A percentile compares a stretch with the other conserved stretches of the same genome.
phyloP scores from a whole-genome alignment of 2,113 vertebrate species.

The Leptobrachium leishanense region DNA sequence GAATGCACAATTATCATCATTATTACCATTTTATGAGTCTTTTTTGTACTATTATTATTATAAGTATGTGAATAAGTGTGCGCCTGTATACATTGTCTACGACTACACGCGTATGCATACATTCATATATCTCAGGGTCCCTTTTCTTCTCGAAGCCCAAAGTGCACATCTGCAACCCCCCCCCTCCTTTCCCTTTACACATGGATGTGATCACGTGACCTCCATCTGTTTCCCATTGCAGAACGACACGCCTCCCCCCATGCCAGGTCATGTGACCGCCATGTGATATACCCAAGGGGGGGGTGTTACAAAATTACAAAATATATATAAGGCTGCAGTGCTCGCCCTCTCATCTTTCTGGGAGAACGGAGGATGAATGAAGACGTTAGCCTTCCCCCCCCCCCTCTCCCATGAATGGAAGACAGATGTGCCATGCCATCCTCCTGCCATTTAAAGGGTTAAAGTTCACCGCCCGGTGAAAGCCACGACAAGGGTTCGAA shows the following conservation, averaged over 20 bases:
- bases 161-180: background rate
- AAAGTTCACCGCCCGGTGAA: no score
- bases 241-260: background rate
- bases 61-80: background rate
- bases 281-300: constrained; percentile 30
- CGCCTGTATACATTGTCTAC: background rate
- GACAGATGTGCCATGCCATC: no score
- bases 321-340: no score
- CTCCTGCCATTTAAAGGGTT: no score
- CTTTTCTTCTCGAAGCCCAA: background rate
- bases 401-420: no score
- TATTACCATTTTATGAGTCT: no score
- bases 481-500: no score
- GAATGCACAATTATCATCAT: no score
- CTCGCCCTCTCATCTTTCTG: no score
- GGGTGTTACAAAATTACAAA: background rate
- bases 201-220: constrained; percentile 33
- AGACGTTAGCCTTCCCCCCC: no score
- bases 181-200: background rate
- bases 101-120: no score
- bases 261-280: constrained; percentile 19
- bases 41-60: background rate
- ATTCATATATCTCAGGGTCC: background rate
- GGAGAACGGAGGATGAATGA: no score
- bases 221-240: constrained; percentile 45